Percentiles rank a stretch among this genome's conserved stretches.
phyloP scores from a whole-genome alignment of 2,113 vertebrate genomes.

The Empidonax alnorum region DNA sequence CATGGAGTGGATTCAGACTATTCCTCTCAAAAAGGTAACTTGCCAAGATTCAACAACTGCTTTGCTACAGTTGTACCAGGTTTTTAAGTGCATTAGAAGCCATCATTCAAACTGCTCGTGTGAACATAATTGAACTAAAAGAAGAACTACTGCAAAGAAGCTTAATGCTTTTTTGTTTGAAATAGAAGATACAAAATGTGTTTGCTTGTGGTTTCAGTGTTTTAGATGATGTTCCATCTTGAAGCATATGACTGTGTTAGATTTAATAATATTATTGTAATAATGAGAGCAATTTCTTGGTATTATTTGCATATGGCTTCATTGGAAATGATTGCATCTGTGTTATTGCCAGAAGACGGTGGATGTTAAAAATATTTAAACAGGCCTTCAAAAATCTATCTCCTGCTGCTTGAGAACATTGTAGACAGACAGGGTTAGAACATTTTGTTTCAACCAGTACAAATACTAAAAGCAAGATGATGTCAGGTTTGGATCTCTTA shows the following conservation, averaged over 20 bases:
- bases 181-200: background rate
- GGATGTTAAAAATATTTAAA: background rate
- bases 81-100: background rate
- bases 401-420: background rate
- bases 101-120: background rate
- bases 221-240: background rate
- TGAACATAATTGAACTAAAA: background rate
- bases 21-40: constrained; percentile 96
- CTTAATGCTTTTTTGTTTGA: background rate
- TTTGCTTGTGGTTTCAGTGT: background rate
- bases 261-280: background rate
- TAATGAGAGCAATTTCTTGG: background rate
- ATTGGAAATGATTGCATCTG: background rate
- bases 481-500: constrained; percentile 8
- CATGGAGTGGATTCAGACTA: constrained; percentile 99
- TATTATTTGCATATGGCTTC: background rate
- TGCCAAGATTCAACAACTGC: background rate
- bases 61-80: background rate
- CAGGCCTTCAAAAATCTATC: background rate
- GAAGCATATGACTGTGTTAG: background rate
- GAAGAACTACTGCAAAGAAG: background rate
- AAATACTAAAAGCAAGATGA: background rate
- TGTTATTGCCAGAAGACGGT: background rate
- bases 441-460: background rate
- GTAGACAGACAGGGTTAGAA: background rate